Percentiles rank a stretch among this genome's conserved stretches.
These are phyloP conservation scores for Kradibia gibbosae DNA, from an alignment of 1,140 invertebrate genomes.

Conservation along the genomic window DNA sequence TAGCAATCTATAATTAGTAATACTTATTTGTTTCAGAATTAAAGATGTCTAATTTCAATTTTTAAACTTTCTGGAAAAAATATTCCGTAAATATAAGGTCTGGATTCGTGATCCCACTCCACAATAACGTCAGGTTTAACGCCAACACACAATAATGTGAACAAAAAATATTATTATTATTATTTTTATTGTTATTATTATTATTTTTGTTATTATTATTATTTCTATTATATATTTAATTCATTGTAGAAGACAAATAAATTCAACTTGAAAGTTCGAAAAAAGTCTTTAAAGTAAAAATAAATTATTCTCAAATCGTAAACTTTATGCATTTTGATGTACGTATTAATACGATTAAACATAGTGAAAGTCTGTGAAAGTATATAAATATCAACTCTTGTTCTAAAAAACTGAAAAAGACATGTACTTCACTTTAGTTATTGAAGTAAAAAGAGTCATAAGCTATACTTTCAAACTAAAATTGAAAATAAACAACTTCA, in stretches of 20 bases:
- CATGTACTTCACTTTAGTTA: not conserved
- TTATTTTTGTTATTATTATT: too few species aligned
- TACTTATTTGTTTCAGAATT: too few species aligned
- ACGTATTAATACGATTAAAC: not conserved
- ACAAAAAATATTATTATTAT: too few species aligned
- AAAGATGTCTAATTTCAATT: too few species aligned
- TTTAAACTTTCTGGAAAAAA: too few species aligned
- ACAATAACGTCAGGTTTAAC: too few species aligned
- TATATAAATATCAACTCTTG: not conserved
- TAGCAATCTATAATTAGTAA: too few species aligned
- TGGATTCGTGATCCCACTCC: too few species aligned
- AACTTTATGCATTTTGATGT: not conserved
- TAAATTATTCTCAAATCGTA: not conserved
- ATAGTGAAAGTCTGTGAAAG: not conserved
- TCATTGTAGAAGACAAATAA: not conserved
- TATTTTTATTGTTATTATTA: too few species aligned
- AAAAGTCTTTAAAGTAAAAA: not conserved
- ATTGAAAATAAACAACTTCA: not conserved
- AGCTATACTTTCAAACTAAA: not conserved
- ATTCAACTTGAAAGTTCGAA: not conserved
- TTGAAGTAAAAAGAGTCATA: not conserved
- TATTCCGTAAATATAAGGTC: too few species aligned
- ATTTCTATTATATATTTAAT: not conserved
- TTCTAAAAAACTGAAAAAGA: constrained; percentile 6
- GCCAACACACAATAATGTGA: too few species aligned